Evolutionary conservation across 2,888 invertebrate species (phyloP).

Genomic region (Drosophila nr. perissopoda): DNA sequence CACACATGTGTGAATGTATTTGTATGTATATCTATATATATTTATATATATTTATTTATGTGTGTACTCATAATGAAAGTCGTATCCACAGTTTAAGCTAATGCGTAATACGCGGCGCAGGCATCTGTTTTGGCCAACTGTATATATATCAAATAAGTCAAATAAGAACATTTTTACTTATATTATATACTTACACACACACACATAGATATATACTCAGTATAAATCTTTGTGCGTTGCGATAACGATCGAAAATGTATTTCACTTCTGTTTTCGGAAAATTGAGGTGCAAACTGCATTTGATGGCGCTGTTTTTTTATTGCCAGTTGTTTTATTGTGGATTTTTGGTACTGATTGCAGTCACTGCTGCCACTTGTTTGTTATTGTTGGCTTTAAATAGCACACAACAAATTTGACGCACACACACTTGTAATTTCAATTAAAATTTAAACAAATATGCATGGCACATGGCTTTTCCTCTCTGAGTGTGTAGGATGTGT

Average conservation of each 20-base stretch:
- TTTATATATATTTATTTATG: not conserved
- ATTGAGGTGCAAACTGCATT: constrained; percentile 9
- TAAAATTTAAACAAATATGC: constrained; percentile 2
- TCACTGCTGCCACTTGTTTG: constrained; percentile 4
- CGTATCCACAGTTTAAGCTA: constrained; percentile 3
- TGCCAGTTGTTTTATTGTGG: not conserved
- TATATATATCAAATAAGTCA: not conserved
- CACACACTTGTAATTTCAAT: constrained; percentile 32
- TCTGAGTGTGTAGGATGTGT: not conserved
- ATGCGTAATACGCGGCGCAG: constrained; percentile 9
- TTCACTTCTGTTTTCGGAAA: constrained; percentile 11
- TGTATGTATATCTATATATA: not conserved
- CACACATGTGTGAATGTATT: not conserved
- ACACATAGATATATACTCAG: not conserved
- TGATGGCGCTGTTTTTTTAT: constrained; percentile 7
- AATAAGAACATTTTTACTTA: not conserved
- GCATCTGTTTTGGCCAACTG: constrained; percentile 20
- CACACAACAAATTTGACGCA: constrained; percentile 20
- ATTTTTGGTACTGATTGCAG: not conserved
- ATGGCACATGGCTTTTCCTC: constrained; percentile 1
- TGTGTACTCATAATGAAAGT: not conserved
- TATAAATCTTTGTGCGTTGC: constrained; percentile 14
- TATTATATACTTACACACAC: not conserved
- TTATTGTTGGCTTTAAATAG: constrained; percentile 23
- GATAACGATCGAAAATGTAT: constrained; percentile 11